These are phyloP conservation scores for Lepidurus packardi DNA, from an alignment of 1,140 invertebrate genomes.

Conservation along the genomic window DNA sequence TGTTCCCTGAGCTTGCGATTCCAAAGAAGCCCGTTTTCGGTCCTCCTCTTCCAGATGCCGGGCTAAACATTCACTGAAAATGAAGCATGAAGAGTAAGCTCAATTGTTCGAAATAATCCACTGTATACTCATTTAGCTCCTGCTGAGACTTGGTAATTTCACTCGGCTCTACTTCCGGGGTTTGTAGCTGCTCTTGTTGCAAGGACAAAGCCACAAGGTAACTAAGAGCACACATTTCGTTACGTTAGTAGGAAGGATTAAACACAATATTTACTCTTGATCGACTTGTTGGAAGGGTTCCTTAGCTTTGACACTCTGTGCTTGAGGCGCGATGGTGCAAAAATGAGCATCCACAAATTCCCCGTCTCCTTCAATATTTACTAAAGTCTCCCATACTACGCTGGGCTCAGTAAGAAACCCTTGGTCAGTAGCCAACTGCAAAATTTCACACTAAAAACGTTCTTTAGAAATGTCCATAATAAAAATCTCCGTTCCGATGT, in stretches of 20 bases:
- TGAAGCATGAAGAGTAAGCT: neutral
- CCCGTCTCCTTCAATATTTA: conserved; percentile 55
- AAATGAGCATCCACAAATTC: conserved; percentile 54
- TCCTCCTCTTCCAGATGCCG: conserved; percentile 48
- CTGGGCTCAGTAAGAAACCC: conserved; percentile 53
- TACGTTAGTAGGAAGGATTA: conserved; percentile 33
- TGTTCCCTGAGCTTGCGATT: conserved; percentile 27
- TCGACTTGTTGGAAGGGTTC: conserved; percentile 47
- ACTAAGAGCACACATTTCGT: conserved; percentile 38
- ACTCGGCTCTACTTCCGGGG: conserved; percentile 40
- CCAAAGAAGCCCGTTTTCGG: conserved; percentile 37
- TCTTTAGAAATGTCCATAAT: conserved; percentile 26
- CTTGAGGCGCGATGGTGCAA: conserved; percentile 41
- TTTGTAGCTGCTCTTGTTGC: conserved; percentile 47
- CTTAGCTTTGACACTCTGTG: conserved; percentile 37
- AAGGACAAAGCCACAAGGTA: conserved; percentile 49
- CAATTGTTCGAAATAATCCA: neutral
- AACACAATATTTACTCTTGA: conserved; percentile 46
- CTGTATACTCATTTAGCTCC: conserved; percentile 42
- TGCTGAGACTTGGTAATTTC: conserved; percentile 38
- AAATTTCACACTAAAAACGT: conserved; percentile 50
- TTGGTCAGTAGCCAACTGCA: conserved; percentile 56
- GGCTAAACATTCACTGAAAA: conserved; percentile 41
- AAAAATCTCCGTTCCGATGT: neutral
- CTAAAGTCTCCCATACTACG: conserved; percentile 57